Conservation (phyloP, 2,888 invertebrate species). For the Abscondita cerata region DNA sequence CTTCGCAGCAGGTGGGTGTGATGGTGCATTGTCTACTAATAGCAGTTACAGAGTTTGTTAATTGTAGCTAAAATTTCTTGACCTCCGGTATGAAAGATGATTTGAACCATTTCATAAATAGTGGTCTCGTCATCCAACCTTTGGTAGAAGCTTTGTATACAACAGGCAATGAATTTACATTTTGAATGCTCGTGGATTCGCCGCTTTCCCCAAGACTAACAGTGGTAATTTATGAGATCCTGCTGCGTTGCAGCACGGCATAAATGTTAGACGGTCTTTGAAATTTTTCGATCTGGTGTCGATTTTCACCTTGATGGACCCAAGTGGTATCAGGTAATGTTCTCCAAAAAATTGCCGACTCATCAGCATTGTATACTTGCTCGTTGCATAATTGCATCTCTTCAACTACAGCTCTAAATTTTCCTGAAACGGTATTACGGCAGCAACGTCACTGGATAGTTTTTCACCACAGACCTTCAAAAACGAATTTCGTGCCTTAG, state of each 20-base stretch:
- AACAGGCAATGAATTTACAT: too few species aligned
- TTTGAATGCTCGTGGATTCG: not conserved
- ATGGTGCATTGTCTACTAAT: constrained; percentile 16
- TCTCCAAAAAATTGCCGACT: constrained; percentile 2
- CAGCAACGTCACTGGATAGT: not conserved
- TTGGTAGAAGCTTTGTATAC: too few species aligned
- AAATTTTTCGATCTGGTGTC: not conserved
- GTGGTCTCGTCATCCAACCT: constrained; percentile 16
- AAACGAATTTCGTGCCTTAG: too few species aligned
- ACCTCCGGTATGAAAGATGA: constrained; percentile 13
- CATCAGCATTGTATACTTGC: constrained; percentile 8
- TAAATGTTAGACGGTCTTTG: not conserved
- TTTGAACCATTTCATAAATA: too few species aligned
- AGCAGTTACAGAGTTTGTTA: constrained; percentile 10
- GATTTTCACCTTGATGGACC: not conserved
- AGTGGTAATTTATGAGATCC: not conserved
- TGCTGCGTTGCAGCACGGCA: too few species aligned
- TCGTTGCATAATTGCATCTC: not conserved
- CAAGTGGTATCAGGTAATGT: too few species aligned
- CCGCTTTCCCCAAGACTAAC: not conserved
- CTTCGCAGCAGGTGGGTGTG: constrained; percentile 16
- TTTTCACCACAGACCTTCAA: too few species aligned
- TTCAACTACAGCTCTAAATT: not conserved
- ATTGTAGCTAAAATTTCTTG: constrained; percentile 4
- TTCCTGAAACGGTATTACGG: constrained; percentile 1